Evolutionary conservation across 2,797 vertebrate species (phyloP).

Genomic region (Valencia hispanica): DNA sequence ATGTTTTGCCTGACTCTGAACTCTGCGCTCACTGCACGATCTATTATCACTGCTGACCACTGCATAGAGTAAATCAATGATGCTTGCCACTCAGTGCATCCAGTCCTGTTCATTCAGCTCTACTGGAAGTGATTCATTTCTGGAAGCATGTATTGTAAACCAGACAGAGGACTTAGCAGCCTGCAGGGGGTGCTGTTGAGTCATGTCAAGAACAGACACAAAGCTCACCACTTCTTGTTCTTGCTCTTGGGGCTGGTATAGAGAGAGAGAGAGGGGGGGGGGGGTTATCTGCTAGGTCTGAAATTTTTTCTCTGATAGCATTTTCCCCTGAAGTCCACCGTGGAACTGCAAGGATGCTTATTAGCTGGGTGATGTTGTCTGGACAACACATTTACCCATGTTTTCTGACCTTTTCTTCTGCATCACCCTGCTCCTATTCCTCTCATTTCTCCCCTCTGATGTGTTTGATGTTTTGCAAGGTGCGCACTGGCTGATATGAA

Average conservation of each 20-base stretch:
- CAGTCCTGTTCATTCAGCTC: conserved; percentile 34
- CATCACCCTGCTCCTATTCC: conserved; percentile 36
- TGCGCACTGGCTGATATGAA: conserved; percentile 64
- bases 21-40: conserved; percentile 30
- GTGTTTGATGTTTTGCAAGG: conserved; percentile 70
- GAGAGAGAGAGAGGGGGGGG: conserved; percentile 40
- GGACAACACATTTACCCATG: conserved; percentile 31
- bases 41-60: conserved; percentile 45
- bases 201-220: conserved; percentile 5
- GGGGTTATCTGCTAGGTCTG: conserved; percentile 46
- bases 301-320: conserved; percentile 42
- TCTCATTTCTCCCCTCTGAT: conserved; percentile 37
- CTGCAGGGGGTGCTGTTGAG: conserved; percentile 65
- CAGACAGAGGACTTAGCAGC: conserved; percentile 3
- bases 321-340: conserved; percentile 29
- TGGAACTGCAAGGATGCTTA: conserved; percentile 32
- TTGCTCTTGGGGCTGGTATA: conserved; percentile 9
- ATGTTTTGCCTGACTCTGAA: conserved; percentile 48
- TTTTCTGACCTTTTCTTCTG: conserved; percentile 35
- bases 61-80: conserved; percentile 40
- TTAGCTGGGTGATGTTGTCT: conserved; percentile 12
- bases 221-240: neutral
- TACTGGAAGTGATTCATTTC: conserved; percentile 21
- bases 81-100: conserved; percentile 42
- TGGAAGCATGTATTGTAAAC: conserved; percentile 9